Percentiles rank a stretch among this genome's conserved stretches.
Conservation (phyloP, 2,888 invertebrate genomes). For the Archaeoteleia sp. region DNA sequence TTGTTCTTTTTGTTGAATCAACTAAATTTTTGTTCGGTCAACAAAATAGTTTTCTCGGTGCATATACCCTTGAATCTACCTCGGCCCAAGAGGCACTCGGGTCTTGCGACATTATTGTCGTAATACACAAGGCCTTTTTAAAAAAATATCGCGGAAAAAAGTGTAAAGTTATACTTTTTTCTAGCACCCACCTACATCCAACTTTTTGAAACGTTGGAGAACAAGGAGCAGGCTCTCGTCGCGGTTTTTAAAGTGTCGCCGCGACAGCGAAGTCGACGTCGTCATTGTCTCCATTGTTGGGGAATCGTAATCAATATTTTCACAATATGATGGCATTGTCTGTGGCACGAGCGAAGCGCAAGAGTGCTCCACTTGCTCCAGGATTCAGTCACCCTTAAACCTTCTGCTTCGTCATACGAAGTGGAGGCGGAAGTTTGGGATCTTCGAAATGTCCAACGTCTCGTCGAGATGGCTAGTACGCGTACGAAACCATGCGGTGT, state of each 20-base stretch:
- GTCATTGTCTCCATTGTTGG: slow-evolving; percentile 73
- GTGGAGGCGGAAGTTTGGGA: slow-evolving; percentile 25
- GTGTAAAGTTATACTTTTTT: slow-evolving; percentile 46
- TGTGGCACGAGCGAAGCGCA: slow-evolving; percentile 68
- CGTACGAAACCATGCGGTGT: no score
- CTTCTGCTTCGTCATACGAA: slow-evolving; percentile 37
- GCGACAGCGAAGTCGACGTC: slow-evolving; percentile 64
- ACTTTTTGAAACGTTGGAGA: slow-evolving; percentile 43
- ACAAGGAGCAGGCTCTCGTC: slow-evolving; percentile 52
- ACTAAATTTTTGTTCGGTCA: slow-evolving; percentile 20
- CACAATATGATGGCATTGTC: slow-evolving; percentile 74
- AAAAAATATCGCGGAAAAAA: slow-evolving; percentile 28
- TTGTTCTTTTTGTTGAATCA: slow-evolving; percentile 23
- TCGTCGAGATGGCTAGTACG: slow-evolving; percentile 12
- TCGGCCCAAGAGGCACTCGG: slow-evolving; percentile 11
- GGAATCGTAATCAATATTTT: slow-evolving; percentile 74
- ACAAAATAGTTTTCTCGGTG: slow-evolving; percentile 35
- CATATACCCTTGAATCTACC: slow-evolving; percentile 11
- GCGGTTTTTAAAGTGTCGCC: slow-evolving; percentile 65
- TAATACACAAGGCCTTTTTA: slow-evolving; percentile 15
- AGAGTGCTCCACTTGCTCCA: slow-evolving; percentile 57
- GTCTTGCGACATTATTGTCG: slow-evolving; percentile 26
- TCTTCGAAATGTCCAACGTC: slow-evolving; percentile 17
- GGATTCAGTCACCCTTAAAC: slow-evolving; percentile 48
- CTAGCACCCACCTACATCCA: slow-evolving; percentile 41